A percentile compares a stretch with the other conserved stretches of the same genome.
phyloP scores from a whole-genome alignment of 2,888 invertebrate species.

The Epirrita christyi region DNA sequence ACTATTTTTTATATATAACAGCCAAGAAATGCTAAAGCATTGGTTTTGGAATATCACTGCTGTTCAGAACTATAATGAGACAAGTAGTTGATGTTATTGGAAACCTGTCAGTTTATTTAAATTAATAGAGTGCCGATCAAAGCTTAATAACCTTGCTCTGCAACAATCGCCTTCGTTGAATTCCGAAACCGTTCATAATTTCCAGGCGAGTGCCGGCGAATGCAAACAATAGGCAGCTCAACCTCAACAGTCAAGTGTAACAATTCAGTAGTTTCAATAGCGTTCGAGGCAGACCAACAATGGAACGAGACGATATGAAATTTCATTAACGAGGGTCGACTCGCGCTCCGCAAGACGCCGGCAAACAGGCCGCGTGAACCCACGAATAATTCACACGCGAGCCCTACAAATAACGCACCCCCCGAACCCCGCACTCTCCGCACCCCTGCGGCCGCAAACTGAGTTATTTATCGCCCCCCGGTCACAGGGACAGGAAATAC shows the following conservation, averaged over 20 bases:
- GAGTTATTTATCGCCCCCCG: slow-evolving; percentile 80
- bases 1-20: too few species aligned
- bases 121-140: slow-evolving; percentile 27
- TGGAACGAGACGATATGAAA: slow-evolving; percentile 77
- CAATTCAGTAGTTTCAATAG: slow-evolving; percentile 67
- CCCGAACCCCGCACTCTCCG: slow-evolving; percentile 44
- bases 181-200: slow-evolving; percentile 33
- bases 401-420: slow-evolving; percentile 80
- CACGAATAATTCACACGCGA: slow-evolving; percentile 85
- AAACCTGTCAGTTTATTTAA: slow-evolving; percentile 23
- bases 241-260: slow-evolving; percentile 65
- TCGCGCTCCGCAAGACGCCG: slow-evolving; percentile 67
- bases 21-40: too few species aligned
- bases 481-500: slow-evolving; percentile 76
- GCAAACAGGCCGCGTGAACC: slow-evolving; percentile 82
- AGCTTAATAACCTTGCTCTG: slow-evolving; percentile 25
- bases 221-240: slow-evolving; percentile 40
- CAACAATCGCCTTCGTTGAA: slow-evolving; percentile 28
- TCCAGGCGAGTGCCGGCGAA: slow-evolving; percentile 28
- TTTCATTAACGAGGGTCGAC: slow-evolving; percentile 82
- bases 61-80: slow-evolving; percentile 2
- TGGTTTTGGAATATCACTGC: too few species aligned
- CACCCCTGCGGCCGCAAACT: slow-evolving; percentile 70
- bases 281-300: slow-evolving; percentile 62
- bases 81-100: slow-evolving; percentile 14